phyloP scores from a whole-genome alignment of 2,113 vertebrate species.

The Ptychochromis oligacanthus region DNA sequence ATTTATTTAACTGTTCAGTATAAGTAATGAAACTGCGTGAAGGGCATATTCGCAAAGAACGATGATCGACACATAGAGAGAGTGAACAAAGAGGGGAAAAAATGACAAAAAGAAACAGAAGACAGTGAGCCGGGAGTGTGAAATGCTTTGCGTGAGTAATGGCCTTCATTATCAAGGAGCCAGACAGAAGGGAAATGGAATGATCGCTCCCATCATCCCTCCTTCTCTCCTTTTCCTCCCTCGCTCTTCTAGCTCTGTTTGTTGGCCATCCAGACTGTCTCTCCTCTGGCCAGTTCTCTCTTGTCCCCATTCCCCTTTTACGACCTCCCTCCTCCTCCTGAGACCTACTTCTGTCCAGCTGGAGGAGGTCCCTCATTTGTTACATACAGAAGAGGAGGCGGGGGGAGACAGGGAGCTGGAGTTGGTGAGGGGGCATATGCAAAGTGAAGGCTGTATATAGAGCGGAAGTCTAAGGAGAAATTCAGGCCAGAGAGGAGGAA shows the following conservation, averaged over 20 bases:
- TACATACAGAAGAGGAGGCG: slow-evolving; percentile 37
- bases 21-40: not conserved
- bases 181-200: slow-evolving; percentile 61
- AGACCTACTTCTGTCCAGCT: slow-evolving; percentile 77
- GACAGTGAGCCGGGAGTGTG: not conserved
- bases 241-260: slow-evolving; percentile 18
- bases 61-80: slow-evolving; percentile 5
- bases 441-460: slow-evolving; percentile 32
- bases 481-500: slow-evolving; percentile 14
- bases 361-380: slow-evolving; percentile 73
- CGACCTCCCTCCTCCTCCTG: slow-evolving; percentile 49
- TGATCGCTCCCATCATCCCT: slow-evolving; percentile 54
- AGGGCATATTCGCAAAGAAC: not conserved
- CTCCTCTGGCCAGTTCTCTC: slow-evolving; percentile 61
- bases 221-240: slow-evolving; percentile 11
- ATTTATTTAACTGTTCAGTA: not conserved
- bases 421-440: not conserved
- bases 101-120: slow-evolving; percentile 9
- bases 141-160: slow-evolving; percentile 67
- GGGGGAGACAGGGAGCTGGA: slow-evolving; percentile 7
- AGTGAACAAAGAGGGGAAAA: not conserved
- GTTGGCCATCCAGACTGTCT: slow-evolving; percentile 62
- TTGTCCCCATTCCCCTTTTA: slow-evolving; percentile 52
- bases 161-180: slow-evolving; percentile 66
- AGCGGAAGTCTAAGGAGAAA: slow-evolving; percentile 33